These are phyloP conservation scores for Vidua macroura DNA, from an alignment of 2,113 vertebrate species.

Conservation along the genomic window DNA sequence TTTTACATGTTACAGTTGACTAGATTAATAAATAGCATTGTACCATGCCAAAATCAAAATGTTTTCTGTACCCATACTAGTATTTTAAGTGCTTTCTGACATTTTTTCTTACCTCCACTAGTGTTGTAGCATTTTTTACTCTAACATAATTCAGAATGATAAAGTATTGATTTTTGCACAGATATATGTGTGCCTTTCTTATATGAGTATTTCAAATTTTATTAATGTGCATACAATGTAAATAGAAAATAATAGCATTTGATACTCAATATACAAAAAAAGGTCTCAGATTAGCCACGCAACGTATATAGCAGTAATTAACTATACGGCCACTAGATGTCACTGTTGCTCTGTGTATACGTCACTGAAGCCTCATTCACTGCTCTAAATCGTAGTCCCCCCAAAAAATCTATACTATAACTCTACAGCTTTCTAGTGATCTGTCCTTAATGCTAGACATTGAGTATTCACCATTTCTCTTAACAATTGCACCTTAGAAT, in stretches of 20 bases:
- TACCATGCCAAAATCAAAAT: not conserved
- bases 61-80: not conserved
- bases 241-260: not conserved
- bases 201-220: not conserved
- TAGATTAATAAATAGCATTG: not conserved
- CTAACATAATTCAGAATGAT: not conserved
- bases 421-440: not conserved
- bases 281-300: not conserved
- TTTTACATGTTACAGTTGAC: not conserved
- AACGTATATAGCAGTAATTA: not conserved
- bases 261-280: not conserved
- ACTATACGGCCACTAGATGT: conserved; percentile 34
- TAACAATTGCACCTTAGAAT: not conserved
- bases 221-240: not conserved
- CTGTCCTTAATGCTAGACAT: not conserved
- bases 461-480: not conserved
- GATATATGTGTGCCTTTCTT: not conserved
- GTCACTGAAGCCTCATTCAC: not conserved
- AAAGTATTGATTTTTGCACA: not conserved
- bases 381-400: not conserved
- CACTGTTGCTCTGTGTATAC: conserved; percentile 1
- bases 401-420: not conserved
- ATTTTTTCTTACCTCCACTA: not conserved
- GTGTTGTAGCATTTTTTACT: not conserved
- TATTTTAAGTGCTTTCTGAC: not conserved